These are phyloP conservation scores for Arbacia lixula DNA, from an alignment of 53 echinoderm and acorn worm genomes.

Conservation along the genomic window DNA sequence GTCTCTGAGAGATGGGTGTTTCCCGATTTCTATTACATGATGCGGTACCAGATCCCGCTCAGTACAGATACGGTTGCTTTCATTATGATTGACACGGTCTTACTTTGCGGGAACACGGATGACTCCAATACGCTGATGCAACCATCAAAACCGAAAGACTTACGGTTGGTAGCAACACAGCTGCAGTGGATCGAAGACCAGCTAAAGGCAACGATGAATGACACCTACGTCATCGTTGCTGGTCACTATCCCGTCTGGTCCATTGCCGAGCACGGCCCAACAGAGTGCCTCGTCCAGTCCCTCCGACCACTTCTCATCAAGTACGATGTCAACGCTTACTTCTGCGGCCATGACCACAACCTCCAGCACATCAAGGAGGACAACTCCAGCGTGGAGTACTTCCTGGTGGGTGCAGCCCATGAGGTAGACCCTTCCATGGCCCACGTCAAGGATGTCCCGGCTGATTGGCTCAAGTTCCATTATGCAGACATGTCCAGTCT, in stretches of 20 bases:
- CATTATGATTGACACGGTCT: conserved; percentile 92
- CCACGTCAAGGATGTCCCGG: conserved; percentile 76
- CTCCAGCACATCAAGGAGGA: conserved; percentile 88
- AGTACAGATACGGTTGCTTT: conserved; percentile 63
- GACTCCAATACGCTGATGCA: conserved; percentile 31
- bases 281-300: conserved; percentile 71
- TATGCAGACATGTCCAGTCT: conserved; percentile 65
- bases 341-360: conserved; percentile 97
- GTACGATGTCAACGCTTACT: conserved; percentile 92
- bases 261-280: conserved; percentile 95
- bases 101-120: conserved; percentile 77
- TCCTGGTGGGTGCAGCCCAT: conserved; percentile 91
- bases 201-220: conserved; percentile 66
- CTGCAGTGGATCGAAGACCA: conserved; percentile 86
- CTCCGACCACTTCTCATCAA: conserved; percentile 81
- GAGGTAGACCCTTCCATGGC: conserved; percentile 66
- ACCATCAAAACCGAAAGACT: conserved; percentile 75
- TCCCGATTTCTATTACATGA: conserved; percentile 79
- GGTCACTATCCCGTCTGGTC: conserved; percentile 99
- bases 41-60: conserved; percentile 70
- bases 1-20: conserved; percentile 91
- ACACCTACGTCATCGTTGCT: conserved; percentile 88
- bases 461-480: conserved; percentile 76
- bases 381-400: conserved; percentile 79
- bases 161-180: conserved; percentile 60